Evolutionary conservation across 2,113 vertebrate genomes (phyloP), one percentile per base, ranked within the genome.

Genomic region (Scolopax mira): DNA sequence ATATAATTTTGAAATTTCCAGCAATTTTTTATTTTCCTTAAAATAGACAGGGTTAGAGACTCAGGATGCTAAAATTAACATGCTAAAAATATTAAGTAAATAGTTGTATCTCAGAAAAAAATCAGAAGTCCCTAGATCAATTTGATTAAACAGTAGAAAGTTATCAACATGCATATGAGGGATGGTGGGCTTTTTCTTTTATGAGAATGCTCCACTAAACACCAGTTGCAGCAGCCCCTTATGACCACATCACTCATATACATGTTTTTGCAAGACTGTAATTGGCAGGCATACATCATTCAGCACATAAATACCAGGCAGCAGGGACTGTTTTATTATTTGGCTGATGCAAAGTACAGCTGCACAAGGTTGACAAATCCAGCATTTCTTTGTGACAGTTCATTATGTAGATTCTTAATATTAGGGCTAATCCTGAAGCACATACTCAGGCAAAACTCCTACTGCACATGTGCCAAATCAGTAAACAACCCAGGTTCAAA

Each of bases 381-480:
- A 82, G 41, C 14, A 77, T 93, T 91, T 88, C 81, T 73, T 79
- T 79, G n/a, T 85, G 94, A 60, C 93, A 93, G 62, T 66, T 95
- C 91, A 79, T 89, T 90, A 82, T 31, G 51, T 11, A 62, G 70
- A 89, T 89, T 91, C 78, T 79, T 91, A 70, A 49, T 87, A 89
- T 70, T 73, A 77, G 41, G 30, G 23, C 19, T 92, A 94, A 89
- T 94, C 58, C 74, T 79, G 54, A 88, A 82, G 21, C 37, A 65
- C 0, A 0, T 75, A 79, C 39, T 91, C 62, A 94, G 80, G 54
- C 23, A 73, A 82, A 95, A 54, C 18, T 79, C 67, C 42, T 91
- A 18, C 23, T 62, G 23, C 23, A 14, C 31, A 11, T 30, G 6
- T 79, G 46, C n/a, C 58, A 96, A 79, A 85, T 65, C 10, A 13